These are phyloP conservation scores for Anhinga anhinga DNA, from an alignment of 2,113 vertebrate species.

Conservation along the genomic window DNA sequence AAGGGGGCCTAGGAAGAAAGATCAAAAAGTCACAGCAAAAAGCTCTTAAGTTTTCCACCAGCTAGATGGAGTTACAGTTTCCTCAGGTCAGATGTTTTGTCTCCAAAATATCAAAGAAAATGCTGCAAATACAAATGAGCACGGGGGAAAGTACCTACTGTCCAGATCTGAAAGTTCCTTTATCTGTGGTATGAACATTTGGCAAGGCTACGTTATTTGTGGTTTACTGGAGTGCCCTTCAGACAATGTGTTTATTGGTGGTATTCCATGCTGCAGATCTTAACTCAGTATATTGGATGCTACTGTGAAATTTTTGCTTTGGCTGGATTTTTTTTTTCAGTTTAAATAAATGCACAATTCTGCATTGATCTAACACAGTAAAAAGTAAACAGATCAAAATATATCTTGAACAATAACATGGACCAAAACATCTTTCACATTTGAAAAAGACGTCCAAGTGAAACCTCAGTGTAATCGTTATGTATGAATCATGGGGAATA, in stretches of 20 bases:
- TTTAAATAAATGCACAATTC: background rate
- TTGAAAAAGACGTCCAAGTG: background rate
- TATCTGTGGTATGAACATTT: background rate
- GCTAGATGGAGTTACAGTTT: background rate
- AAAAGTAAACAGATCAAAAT: background rate
- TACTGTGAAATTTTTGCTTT: background rate
- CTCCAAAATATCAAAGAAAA: conserved; percentile 5
- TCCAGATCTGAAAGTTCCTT: background rate
- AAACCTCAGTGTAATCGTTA: background rate
- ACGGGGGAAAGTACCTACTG: background rate
- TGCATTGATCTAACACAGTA: background rate
- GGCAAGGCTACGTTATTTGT: background rate
- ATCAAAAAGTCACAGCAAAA: background rate
- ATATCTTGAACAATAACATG: background rate
- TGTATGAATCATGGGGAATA: background rate
- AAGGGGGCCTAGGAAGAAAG: background rate
- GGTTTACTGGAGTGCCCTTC: background rate
- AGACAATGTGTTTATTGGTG: background rate
- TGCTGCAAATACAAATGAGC: background rate
- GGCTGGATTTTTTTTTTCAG: background rate
- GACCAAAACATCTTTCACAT: background rate
- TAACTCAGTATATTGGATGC: background rate
- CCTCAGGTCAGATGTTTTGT: background rate
- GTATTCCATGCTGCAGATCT: background rate
- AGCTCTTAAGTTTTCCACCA: background rate